These are phyloP conservation scores for Hylomyscus alleni DNA, from an alignment of 2,797 vertebrate genomes.

Conservation along the genomic window DNA sequence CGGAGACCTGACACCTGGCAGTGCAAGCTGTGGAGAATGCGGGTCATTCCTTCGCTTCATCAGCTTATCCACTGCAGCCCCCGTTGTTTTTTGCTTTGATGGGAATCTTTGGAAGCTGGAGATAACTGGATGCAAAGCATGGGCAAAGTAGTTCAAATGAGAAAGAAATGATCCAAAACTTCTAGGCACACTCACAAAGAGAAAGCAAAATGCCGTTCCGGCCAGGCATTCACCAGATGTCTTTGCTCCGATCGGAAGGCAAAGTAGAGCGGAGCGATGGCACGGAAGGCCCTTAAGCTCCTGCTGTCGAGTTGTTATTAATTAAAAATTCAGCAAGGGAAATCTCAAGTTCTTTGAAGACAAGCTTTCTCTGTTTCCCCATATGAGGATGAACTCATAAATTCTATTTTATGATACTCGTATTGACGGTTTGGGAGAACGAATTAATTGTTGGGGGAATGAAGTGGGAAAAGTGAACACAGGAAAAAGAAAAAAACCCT, in stretches of 20 bases:
- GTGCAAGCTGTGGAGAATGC: background rate
- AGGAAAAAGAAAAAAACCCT: conserved; percentile 62
- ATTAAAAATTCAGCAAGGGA: conserved; percentile 88
- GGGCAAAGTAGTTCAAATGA: conserved; percentile 18
- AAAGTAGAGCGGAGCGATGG: conserved; percentile 75
- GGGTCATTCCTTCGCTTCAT: background rate
- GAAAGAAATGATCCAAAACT: background rate
- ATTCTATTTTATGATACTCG: conserved; percentile 82
- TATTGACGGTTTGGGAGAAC: conserved; percentile 81
- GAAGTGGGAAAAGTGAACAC: conserved; percentile 70
- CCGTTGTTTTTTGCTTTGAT: background rate
- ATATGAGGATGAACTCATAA: conserved; percentile 76
- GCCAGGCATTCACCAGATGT: conserved; percentile 58
- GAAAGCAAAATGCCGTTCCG: conserved; percentile 29
- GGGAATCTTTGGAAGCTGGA: background rate
- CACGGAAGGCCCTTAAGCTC: conserved; percentile 75
- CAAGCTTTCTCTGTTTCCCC: conserved; percentile 77
- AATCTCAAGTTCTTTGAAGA: conserved; percentile 84
- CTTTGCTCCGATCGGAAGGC: conserved; percentile 69
- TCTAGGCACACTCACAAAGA: conserved; percentile 49
- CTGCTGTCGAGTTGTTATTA: conserved; percentile 81
- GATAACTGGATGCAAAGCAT: background rate
- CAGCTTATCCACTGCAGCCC: rapidly evolving
- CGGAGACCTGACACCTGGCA: background rate
- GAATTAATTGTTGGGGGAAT: conserved; percentile 86